Conservation (phyloP, 2,113 vertebrate genomes). For the Myrmophylax atrothorax region DNA sequence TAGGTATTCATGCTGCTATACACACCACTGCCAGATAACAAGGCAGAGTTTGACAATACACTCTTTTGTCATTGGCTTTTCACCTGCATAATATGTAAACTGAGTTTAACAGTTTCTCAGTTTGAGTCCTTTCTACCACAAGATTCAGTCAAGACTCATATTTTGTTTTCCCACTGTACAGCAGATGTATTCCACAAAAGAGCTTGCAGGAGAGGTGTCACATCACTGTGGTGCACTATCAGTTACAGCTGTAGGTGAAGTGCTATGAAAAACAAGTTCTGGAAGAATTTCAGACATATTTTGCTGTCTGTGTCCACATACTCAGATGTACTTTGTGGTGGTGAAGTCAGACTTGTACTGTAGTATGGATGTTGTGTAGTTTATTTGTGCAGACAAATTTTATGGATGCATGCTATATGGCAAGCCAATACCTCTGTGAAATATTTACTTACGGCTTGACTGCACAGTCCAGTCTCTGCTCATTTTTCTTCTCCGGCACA, state of each 20-base stretch:
- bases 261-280: slow-evolving; percentile 34
- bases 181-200: slow-evolving; percentile 67
- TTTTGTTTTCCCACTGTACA: slow-evolving; percentile 63
- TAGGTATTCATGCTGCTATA: slow-evolving; percentile 55
- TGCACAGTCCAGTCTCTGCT: accelerated
- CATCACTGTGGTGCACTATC: not conserved
- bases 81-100: slow-evolving; percentile 78
- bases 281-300: slow-evolving; percentile 34
- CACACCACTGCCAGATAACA: slow-evolving; percentile 58
- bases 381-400: not conserved
- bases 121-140: slow-evolving; percentile 60
- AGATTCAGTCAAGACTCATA: slow-evolving; percentile 65
- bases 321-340: not conserved
- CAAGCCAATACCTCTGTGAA: not conserved
- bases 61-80: slow-evolving; percentile 73
- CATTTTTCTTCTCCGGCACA: not conserved
- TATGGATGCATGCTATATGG: not conserved
- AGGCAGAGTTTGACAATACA: slow-evolving; percentile 67
- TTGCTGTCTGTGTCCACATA: not conserved
- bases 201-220: slow-evolving; percentile 60
- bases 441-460: not conserved
- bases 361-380: not conserved
- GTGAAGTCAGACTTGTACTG: not conserved
- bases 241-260: slow-evolving; percentile 44
- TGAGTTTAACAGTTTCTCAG: slow-evolving; percentile 47